phyloP scores from a whole-genome alignment of 2,113 vertebrate genomes.

The Pseudorectes ferrugineus region DNA sequence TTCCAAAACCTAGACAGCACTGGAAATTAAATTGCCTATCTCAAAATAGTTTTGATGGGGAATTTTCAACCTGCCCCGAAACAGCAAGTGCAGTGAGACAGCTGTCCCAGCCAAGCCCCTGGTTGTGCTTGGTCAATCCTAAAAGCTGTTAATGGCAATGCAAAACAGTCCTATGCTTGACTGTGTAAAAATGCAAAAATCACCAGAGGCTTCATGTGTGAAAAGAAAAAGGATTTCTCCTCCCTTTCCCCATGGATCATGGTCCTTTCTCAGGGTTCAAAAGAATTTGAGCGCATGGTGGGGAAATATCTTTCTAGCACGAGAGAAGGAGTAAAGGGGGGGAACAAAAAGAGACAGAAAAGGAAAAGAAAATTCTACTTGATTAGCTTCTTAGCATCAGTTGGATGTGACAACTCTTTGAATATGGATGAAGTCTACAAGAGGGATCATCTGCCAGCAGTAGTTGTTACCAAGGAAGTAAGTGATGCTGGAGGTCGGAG shows the following conservation, averaged over 20 bases:
- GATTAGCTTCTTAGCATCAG: slow-evolving; percentile 70
- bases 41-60: background rate
- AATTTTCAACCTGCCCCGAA: background rate
- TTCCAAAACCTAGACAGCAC: background rate
- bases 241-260: background rate
- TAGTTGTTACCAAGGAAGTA: slow-evolving; percentile 69
- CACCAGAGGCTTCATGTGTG: background rate
- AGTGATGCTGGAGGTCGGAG: slow-evolving; percentile 62
- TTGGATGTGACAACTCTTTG: slow-evolving; percentile 64
- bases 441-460: slow-evolving; percentile 68
- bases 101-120: background rate
- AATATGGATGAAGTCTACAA: slow-evolving; percentile 71
- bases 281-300: background rate
- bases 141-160: background rate
- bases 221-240: background rate
- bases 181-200: background rate
- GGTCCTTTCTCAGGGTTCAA: background rate
- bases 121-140: background rate
- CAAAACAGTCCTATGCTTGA: background rate
- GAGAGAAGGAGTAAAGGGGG: background rate
- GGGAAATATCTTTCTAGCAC: background rate
- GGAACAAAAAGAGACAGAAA: slow-evolving; percentile 4
- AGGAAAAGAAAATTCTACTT: slow-evolving; percentile 55
- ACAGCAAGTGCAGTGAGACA: background rate
- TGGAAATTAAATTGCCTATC: background rate